Evolutionary conservation across 2,113 vertebrate genomes (phyloP), one percentile per base, ranked within the genome.

Genomic region (Rallus limicola): DNA sequence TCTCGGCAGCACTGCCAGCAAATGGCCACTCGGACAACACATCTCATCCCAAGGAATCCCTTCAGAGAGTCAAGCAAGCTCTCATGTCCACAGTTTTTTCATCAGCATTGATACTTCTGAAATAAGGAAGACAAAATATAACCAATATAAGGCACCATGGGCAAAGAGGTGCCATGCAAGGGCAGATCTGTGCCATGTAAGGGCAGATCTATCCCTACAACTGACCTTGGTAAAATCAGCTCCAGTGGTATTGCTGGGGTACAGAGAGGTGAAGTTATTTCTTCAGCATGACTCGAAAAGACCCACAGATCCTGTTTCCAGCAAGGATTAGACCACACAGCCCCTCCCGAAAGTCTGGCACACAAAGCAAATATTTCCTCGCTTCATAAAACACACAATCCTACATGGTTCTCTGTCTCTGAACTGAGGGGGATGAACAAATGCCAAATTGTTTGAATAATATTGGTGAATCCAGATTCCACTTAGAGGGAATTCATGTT

Each of bases 401-500:
- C 74, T 83, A 52, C 55, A 84, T 0, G 0, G 69, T 68, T 81
- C 83, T 88, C 83, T 23, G 17, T 72, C 88, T 86, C 68, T 93
- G 58, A 96, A 90, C 60, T 67, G 50, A 75, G 33, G 33, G 52
- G 71, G 71, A 71, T 82, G 68, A 92, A 95, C 36, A 93, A 90
- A 91, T 29, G 60, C 31, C 12, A 16, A 86, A 96, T 78, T 95
- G 42, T 95, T 95, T 71, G 69, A 91, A 93, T 81, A 86, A 87
- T 40, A 78, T 53, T 83, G 68, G 90, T 77, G 93, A 95, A 88
- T 95, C 25, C 76, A 63, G 71, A 84, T 93, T 95, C 81, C 64
- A 50, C 38, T 91, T 90, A 81, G 62, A 95, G 79, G 34, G 81
- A 95, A 94, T 94, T 91, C 72, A 94, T 69, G 64, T 93, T 88